Evolutionary conservation across 2,113 vertebrate genomes (phyloP).

Genomic region (Columba livia): DNA sequence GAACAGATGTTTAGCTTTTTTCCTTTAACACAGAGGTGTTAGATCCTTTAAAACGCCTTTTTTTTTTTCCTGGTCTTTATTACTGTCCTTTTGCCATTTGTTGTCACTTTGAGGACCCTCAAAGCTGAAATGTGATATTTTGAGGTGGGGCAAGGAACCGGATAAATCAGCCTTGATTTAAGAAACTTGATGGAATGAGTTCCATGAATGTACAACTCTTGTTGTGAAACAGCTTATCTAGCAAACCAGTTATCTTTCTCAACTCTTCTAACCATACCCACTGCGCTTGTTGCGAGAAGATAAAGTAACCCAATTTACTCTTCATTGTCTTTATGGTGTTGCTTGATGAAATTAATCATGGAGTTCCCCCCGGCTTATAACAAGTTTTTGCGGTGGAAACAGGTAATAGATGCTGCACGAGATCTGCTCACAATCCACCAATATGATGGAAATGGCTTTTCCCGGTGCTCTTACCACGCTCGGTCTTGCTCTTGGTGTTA

Average conservation of each 20-base stretch:
- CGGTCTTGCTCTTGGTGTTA: neutral
- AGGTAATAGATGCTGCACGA: neutral
- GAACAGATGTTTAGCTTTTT: conserved; percentile 53
- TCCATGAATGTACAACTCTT: neutral
- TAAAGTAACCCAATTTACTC: conserved; percentile 40
- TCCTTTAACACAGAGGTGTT: conserved; percentile 12
- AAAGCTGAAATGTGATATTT: neutral
- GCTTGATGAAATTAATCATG: conserved; percentile 44
- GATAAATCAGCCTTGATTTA: neutral
- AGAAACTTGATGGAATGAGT: neutral
- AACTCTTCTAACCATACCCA: neutral
- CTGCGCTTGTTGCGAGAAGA: conserved; percentile 6
- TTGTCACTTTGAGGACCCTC: neutral
- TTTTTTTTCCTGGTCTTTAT: neutral
- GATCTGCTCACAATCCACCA: neutral
- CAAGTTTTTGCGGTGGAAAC: neutral
- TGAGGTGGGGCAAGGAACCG: neutral
- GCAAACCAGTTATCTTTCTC: neutral
- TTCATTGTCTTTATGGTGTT: neutral
- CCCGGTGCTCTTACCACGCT: neutral
- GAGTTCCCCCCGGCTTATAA: neutral
- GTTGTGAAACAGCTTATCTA: neutral
- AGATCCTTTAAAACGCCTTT: conserved; percentile 2
- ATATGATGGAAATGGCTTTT: neutral
- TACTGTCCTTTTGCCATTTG: conserved; percentile 27